These are phyloP conservation scores for Dryobotodes eremita DNA, from an alignment of 2,888 invertebrate genomes.

Conservation along the genomic window DNA sequence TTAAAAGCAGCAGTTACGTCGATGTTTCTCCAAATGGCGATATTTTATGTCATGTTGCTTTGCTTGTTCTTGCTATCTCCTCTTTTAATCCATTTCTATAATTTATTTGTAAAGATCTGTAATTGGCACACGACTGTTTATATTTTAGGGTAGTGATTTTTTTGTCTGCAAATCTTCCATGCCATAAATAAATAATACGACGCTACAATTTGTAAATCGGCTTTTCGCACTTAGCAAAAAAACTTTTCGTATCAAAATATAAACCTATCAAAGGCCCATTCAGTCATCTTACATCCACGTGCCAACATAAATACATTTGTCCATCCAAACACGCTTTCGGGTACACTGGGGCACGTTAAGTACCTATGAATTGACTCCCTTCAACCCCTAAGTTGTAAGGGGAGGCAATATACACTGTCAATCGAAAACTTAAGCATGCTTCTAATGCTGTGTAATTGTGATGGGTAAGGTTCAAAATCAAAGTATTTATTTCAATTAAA, in stretches of 20 bases:
- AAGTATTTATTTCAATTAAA: neutral
- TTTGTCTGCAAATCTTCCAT: neutral
- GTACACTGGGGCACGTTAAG: slow-evolving; percentile 17
- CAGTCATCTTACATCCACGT: slow-evolving; percentile 1
- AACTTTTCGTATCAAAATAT: neutral
- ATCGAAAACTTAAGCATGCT: slow-evolving; percentile 14
- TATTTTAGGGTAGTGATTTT: neutral
- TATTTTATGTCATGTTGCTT: no score
- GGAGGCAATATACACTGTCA: slow-evolving; percentile 58
- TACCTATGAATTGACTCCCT: slow-evolving; percentile 52
- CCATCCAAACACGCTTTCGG: slow-evolving; percentile 25
- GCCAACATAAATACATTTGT: slow-evolving; percentile 37
- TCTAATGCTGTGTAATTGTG: neutral
- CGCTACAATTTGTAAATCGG: neutral
- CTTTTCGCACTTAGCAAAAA: neutral
- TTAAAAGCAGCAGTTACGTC: no score
- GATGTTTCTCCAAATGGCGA: no score
- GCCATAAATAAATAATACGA: neutral
- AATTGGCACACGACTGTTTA: neutral
- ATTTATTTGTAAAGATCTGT: neutral
- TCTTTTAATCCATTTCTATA: neutral
- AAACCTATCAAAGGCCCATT: slow-evolving; percentile 7
- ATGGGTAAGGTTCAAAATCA: neutral
- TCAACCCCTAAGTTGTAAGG: slow-evolving; percentile 10
- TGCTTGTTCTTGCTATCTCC: no score